A percentile compares a stretch with the other conserved stretches of the same genome.
Evolutionary conservation across 2,113 vertebrate genomes (phyloP).

Genomic region (Halcyon malimbica): DNA sequence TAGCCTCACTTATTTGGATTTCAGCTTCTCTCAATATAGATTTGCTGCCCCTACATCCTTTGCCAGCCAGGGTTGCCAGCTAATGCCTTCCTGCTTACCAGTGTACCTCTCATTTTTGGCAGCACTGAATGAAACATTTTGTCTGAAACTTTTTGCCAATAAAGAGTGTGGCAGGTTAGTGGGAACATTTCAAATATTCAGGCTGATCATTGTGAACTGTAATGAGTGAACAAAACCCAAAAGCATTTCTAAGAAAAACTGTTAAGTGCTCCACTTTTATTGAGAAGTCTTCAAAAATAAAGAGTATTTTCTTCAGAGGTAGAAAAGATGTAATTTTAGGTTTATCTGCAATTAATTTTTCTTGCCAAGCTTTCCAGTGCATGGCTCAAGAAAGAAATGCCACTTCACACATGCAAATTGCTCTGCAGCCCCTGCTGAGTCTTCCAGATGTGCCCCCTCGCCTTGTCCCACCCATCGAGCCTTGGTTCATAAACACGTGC

Average conservation of each 20-base stretch:
- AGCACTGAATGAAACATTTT: neutral
- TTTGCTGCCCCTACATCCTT: neutral
- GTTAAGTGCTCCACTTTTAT: neutral
- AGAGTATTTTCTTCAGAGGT: neutral
- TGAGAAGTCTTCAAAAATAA: neutral
- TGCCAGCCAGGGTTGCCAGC: neutral
- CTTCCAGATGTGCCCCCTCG: neutral
- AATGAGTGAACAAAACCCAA: neutral
- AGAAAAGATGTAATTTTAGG: neutral
- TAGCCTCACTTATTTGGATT: neutral
- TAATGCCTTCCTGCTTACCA: neutral
- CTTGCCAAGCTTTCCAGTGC: neutral
- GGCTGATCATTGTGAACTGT: neutral
- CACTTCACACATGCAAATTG: neutral
- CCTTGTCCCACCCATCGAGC: neutral
- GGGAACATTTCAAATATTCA: neutral
- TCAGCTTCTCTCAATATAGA: neutral
- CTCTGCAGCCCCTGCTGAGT: neutral
- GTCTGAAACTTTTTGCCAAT: neutral
- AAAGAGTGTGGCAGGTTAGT: neutral
- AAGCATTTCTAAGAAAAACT: neutral
- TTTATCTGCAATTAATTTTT: neutral
- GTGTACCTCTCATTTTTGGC: neutral
- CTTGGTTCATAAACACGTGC: neutral
- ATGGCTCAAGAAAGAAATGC: neutral